Percentiles rank a stretch among this genome's conserved stretches.
These are phyloP conservation scores for Ovibos moschatus DNA, from an alignment of 2,113 vertebrate species.

Conservation along the genomic window DNA sequence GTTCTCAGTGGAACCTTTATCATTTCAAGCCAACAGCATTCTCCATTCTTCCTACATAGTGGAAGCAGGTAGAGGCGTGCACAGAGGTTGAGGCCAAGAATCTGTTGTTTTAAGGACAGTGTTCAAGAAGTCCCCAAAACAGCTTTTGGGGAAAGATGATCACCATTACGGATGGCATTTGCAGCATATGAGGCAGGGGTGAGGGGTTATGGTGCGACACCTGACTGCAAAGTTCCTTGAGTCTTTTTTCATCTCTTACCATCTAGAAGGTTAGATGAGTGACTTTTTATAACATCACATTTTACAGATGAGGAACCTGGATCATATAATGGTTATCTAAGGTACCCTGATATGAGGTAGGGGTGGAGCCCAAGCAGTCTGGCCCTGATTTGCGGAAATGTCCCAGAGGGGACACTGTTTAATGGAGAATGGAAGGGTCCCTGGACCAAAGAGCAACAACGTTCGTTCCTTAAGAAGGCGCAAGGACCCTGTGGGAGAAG, in stretches of 20 bases:
- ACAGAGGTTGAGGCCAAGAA: not conserved
- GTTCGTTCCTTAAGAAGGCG: too few relatives aligned
- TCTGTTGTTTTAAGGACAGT: not conserved
- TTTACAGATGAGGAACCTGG: not conserved
- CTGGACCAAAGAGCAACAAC: not conserved
- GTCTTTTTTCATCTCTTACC: not conserved
- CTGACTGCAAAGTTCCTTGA: not conserved
- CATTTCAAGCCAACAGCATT: not conserved
- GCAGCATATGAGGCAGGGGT: not conserved
- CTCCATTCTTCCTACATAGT: not conserved
- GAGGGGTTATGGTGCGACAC: accelerated
- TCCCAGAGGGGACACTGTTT: too few relatives aligned
- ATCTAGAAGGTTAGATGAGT: not conserved
- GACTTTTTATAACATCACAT: not conserved
- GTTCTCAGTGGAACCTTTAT: not conserved
- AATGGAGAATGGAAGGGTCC: not conserved
- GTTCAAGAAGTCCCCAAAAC: not conserved
- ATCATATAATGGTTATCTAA: too few relatives aligned
- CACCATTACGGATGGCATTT: not conserved
- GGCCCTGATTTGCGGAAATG: not conserved
- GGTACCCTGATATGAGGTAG: not conserved
- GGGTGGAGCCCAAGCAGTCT: accelerated
- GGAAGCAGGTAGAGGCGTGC: not conserved
- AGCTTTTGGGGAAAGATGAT: not conserved
- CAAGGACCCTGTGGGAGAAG: not conserved